Percentiles rank a stretch among this genome's conserved stretches.
Conservation (phyloP, 2,113 vertebrate species). For the Aphelocoma coerulescens region DNA sequence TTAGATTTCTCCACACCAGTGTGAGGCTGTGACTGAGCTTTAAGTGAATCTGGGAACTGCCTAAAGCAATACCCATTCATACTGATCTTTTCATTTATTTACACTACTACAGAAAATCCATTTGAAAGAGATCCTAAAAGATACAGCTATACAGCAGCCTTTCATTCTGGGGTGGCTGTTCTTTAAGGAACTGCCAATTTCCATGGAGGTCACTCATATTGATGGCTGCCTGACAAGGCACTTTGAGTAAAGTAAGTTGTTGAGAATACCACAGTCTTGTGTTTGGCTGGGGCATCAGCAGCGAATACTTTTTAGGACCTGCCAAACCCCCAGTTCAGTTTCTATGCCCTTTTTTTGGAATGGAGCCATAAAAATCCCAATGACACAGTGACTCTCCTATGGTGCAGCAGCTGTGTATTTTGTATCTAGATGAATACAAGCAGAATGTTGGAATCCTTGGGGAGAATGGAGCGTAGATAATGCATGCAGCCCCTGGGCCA, state of each 20-base stretch:
- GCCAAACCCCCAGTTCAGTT: slow-evolving; percentile 11
- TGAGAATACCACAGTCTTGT: slow-evolving; percentile 16
- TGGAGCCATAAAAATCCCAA: slow-evolving; percentile 24
- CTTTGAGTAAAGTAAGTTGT: slow-evolving; percentile 9
- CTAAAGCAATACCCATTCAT: slow-evolving; percentile 44
- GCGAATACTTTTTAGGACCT: slow-evolving; percentile 29
- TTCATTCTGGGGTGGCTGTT: slow-evolving; percentile 21
- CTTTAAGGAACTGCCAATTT: slow-evolving; percentile 26
- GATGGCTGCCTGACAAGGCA: slow-evolving; percentile 37
- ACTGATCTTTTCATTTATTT: slow-evolving; percentile 30
- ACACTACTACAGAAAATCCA: not conserved
- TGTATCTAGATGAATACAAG: slow-evolving; percentile 33
- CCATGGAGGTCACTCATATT: slow-evolving; percentile 11
- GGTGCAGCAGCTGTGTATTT: slow-evolving; percentile 28
- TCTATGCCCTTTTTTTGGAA: slow-evolving; percentile 16
- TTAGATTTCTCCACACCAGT: not conserved
- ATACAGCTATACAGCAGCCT: not conserved
- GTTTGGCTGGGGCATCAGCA: not conserved
- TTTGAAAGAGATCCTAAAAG: slow-evolving; percentile 46
- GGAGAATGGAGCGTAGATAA: not conserved
- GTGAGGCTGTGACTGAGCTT: slow-evolving; percentile 6
- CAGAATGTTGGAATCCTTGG: slow-evolving; percentile 13
- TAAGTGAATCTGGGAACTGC: slow-evolving; percentile 45
- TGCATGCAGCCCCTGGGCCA: slow-evolving; percentile 25
- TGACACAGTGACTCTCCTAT: slow-evolving; percentile 34